Conservation (phyloP, 2,113 vertebrate genomes). For the Megaptera novaeangliae region DNA sequence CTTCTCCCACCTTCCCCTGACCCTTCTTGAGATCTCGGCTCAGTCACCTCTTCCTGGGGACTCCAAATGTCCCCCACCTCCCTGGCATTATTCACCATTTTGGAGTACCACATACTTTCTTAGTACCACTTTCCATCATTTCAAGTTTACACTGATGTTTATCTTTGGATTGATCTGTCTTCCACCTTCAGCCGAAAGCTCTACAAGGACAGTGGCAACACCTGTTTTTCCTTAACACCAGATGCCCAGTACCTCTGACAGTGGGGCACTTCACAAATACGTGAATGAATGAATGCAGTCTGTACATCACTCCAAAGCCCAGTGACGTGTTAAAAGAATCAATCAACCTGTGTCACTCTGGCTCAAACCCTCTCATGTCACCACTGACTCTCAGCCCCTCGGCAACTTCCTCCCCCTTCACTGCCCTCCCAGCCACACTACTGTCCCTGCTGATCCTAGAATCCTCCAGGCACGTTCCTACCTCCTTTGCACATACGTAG, state of each 20-base stretch:
- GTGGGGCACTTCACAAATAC: neutral
- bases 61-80: neutral
- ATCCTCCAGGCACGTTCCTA: neutral
- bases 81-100: neutral
- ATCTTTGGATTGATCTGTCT: neutral
- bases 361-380: neutral
- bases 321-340: neutral
- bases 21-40: neutral
- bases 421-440: neutral
- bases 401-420: no score
- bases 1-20: neutral
- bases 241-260: neutral
- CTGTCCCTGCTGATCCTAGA: rapidly evolving
- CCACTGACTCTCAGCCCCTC: neutral
- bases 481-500: neutral
- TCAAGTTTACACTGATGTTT: neutral
- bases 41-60: neutral
- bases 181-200: neutral
- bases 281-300: neutral
- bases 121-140: neutral
- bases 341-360: neutral
- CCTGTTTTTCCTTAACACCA: neutral
- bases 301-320: neutral
- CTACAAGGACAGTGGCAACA: neutral
- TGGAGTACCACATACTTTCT: neutral